Evolutionary conservation across 2,113 vertebrate genomes (phyloP), one percentile per base, ranked within the genome.

Genomic region (Charadrius vociferus): DNA sequence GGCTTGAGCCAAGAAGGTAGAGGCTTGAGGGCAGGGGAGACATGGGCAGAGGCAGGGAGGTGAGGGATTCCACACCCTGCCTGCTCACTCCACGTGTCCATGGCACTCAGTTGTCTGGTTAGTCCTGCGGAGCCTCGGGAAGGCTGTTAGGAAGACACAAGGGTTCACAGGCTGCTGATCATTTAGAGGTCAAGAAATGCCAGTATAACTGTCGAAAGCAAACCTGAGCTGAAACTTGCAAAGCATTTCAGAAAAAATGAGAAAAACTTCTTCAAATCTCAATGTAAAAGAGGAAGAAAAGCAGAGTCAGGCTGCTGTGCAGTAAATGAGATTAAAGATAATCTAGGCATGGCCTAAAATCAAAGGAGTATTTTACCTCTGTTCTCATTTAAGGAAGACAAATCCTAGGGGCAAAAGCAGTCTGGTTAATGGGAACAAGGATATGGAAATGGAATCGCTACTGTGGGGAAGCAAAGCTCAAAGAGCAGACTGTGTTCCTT

Each of bases 301-400:
- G 36, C 39, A 39, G 90, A 91, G 61, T 79, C 61, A 67, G 77
- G 50, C 43, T 87, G 23, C 55, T 86, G 53, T 62, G 70, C 27
- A 91, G 70, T 75, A 80, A 82, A 82, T 80, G 52, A 95, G 78
- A 96, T 94, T 91, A 91, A 92, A 94, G 92, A 91, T 94, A 95
- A 97, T 93, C 84, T 91, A 94, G 81, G 58, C 53, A 94, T 73
- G 91, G 93, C 85, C 85, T 96, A 86, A 88, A 94, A 96, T 97
- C 95, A 97, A 96, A 96, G 74, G 62, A 92, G 53, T 68, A 43
- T 87, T 96, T 95, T 95, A 96, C 87, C 81, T 95, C 89, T 87
- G 81, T 79, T 96, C 90, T 85, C 6, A 6, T 91, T 91, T 91
- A 90, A 90, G 81, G 87, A 93, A 96, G 84, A 91, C 58, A 94